phyloP scores from a whole-genome alignment of 2,888 invertebrate genomes.

The Druceiella hillmani region DNA sequence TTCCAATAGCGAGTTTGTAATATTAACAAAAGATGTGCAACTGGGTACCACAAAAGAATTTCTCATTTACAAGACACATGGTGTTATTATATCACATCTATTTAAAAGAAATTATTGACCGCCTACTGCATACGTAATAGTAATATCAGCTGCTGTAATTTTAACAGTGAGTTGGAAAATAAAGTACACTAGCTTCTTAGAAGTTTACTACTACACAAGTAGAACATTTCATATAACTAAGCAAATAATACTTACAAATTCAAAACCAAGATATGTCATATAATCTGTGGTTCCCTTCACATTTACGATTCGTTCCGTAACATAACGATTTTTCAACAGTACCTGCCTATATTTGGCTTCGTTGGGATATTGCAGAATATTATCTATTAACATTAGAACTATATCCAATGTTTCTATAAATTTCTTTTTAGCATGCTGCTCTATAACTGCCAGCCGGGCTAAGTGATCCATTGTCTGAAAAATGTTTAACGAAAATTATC shows the following conservation, averaged over 20 bases:
- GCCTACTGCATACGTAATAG: too few relatives aligned
- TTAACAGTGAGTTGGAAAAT: too few relatives aligned
- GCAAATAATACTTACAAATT: slow-evolving; percentile 30
- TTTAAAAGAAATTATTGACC: too few relatives aligned
- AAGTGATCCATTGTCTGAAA: slow-evolving; percentile 49
- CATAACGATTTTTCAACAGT: slow-evolving; percentile 32
- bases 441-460: slow-evolving; percentile 43
- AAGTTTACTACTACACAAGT: slow-evolving; percentile 29
- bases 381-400: slow-evolving; percentile 35
- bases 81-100: too few relatives aligned
- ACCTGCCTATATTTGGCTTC: slow-evolving; percentile 34
- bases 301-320: slow-evolving; percentile 30
- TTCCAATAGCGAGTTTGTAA: too few relatives aligned
- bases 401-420: slow-evolving; percentile 33
- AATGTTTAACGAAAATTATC: too few relatives aligned
- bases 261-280: slow-evolving; percentile 41
- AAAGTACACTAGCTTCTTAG: not conserved
- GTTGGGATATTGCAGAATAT: slow-evolving; percentile 41
- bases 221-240: slow-evolving; percentile 12
- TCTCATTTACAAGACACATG: too few relatives aligned
- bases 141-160: too few relatives aligned
- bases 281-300: slow-evolving; percentile 35
- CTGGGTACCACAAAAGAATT: too few relatives aligned
- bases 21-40: too few relatives aligned
- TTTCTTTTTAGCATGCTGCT: slow-evolving; percentile 35